phyloP scores from a whole-genome alignment of 2,113 vertebrate species.

The Tychaedon coryphoeus region DNA sequence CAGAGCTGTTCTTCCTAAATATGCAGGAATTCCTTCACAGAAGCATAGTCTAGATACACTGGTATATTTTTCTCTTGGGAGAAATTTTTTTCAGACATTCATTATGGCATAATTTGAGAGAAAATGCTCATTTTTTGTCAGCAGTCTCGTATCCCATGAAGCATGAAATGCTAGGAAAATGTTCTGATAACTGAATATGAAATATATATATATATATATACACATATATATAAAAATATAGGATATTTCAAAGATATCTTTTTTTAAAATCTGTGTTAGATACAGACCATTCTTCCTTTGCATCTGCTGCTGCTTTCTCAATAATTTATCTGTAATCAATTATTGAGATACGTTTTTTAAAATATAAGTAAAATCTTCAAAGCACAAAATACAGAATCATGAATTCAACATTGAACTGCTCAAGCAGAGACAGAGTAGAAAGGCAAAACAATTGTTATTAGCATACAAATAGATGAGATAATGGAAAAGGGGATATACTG shows the following conservation, averaged over 20 bases:
- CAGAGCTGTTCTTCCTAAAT: background rate
- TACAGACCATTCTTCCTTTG: background rate
- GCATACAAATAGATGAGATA: conserved; percentile 43
- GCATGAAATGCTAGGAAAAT: background rate
- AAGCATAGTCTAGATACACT: background rate
- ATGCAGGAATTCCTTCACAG: background rate
- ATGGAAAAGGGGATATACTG: conserved; percentile 8
- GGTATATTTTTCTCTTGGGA: background rate
- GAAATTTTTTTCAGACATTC: background rate
- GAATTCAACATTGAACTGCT: background rate
- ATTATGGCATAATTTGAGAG: background rate
- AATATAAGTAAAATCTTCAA: conserved; percentile 2
- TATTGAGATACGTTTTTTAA: background rate
- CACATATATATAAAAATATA: background rate
- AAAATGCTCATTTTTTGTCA: background rate
- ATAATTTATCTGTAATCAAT: conserved; percentile 56
- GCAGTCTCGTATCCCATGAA: background rate
- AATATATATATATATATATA: background rate
- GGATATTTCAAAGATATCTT: background rate
- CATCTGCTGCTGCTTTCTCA: conserved; percentile 7
- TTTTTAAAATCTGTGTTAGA: background rate
- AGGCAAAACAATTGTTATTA: conserved; percentile 14
- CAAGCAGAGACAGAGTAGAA: background rate
- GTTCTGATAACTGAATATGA: background rate
- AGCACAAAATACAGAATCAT: background rate